Percentiles rank a stretch among this genome's conserved stretches.
These are phyloP conservation scores for Troilus luridus DNA, from an alignment of 2,888 invertebrate species.

Conservation along the genomic window DNA sequence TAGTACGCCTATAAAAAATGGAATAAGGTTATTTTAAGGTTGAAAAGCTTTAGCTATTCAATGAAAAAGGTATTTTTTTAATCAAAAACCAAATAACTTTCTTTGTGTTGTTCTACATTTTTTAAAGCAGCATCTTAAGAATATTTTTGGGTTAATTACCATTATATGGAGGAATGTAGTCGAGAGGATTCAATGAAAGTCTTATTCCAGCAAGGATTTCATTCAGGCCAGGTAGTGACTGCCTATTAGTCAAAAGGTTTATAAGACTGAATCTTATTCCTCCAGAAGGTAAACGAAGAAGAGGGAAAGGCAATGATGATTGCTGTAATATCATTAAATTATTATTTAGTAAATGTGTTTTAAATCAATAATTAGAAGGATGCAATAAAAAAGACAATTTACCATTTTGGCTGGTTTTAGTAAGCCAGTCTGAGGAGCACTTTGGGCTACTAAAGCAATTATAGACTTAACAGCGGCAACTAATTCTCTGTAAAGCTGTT, in stretches of 20 bases:
- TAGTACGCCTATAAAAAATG: not conserved
- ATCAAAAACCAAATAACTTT: no score
- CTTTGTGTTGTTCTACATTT: no score
- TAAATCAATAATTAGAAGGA: not conserved
- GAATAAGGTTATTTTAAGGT: not conserved
- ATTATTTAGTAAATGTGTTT: not conserved
- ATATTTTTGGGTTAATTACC: slow-evolving; percentile 68
- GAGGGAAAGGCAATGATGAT: slow-evolving; percentile 55
- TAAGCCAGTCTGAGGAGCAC: slow-evolving; percentile 67
- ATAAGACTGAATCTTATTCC: slow-evolving; percentile 72
- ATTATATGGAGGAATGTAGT: slow-evolving; percentile 77
- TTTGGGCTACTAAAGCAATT: slow-evolving; percentile 70
- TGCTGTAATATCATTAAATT: slow-evolving; percentile 53
- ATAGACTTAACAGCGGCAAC: slow-evolving; percentile 75
- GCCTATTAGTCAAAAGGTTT: slow-evolving; percentile 74
- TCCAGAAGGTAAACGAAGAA: slow-evolving; percentile 62
- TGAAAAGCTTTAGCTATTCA: not conserved
- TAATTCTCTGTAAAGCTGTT: slow-evolving; percentile 75
- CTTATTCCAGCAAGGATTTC: slow-evolving; percentile 75
- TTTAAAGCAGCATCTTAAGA: not conserved
- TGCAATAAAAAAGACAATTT: slow-evolving; percentile 60
- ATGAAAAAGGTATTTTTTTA: not conserved
- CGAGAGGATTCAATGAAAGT: slow-evolving; percentile 72
- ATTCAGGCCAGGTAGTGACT: slow-evolving; percentile 72
- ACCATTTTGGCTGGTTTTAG: slow-evolving; percentile 68